These are phyloP conservation scores for Cryptotis parvus DNA, from an alignment of 2,113 vertebrate genomes.

Conservation along the genomic window DNA sequence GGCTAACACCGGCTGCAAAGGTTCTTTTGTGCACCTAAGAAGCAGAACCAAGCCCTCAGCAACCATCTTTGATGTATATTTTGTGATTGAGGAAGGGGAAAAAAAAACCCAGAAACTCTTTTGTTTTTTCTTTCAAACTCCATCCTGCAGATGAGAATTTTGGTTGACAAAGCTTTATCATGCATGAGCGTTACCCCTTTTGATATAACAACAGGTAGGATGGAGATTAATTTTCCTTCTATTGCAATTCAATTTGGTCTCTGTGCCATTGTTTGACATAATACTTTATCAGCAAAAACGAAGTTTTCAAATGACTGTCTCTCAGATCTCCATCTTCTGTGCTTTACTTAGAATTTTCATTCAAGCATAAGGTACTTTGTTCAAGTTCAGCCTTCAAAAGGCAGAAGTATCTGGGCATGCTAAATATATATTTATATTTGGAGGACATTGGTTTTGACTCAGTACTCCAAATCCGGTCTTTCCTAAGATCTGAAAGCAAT, in stretches of 20 bases:
- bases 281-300: conserved; percentile 59
- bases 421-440: conserved; percentile 54
- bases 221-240: conserved; percentile 1
- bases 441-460: conserved; percentile 52
- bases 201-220: conserved; percentile 35
- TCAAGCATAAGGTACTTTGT: conserved; percentile 42
- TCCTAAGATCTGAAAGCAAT: conserved; percentile 49
- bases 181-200: conserved; percentile 46
- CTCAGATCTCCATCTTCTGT: conserved; percentile 60
- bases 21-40: conserved; percentile 54
- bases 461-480: conserved; percentile 14
- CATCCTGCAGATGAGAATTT: conserved; percentile 62
- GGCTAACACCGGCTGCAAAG: conserved; percentile 53
- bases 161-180: conserved; percentile 66
- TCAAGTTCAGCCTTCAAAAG: conserved; percentile 43
- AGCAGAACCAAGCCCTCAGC: conserved; percentile 54
- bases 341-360: conserved; percentile 58
- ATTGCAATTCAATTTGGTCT: conserved; percentile 43
- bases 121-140: conserved; percentile 36
- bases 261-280: conserved; percentile 52
- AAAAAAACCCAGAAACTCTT: conserved; percentile 6
- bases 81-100: conserved; percentile 63
- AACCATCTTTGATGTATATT: conserved; percentile 70
- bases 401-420: not conserved
- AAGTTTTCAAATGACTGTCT: conserved; percentile 36